Evolutionary conservation across 2,888 invertebrate genomes (phyloP), one percentile per base, ranked within the genome.

Genomic region (Pammene aurita): DNA sequence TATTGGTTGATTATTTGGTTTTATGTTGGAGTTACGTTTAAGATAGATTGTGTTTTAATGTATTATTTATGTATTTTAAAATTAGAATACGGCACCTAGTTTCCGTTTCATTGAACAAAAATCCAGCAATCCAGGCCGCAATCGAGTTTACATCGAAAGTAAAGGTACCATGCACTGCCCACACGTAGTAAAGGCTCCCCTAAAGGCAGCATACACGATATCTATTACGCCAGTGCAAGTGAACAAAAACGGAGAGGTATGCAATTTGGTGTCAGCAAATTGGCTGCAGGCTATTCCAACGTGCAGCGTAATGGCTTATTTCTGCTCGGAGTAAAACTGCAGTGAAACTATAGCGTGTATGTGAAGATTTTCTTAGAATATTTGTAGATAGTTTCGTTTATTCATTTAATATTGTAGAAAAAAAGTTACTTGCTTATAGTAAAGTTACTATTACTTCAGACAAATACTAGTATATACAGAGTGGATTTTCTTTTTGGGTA

Each of bases 201-300:
- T 67, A 48, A 50, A 56, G 67, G 62, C 67, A 50, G 14, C 13
- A 56, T 56, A 67, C 67, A 63, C 68, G 35, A 58, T 68, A 68
- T 68, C 63, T 68, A 68, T 68, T 68, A 68, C 68, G 46, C 10
- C 61, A 56, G 35, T 63, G 34, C 70, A 60, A 70, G 68, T 68
- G 68, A 68, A 68, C 65, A 71, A 73, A 74, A 76, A 72, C 67
- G 68, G 50, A 63, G 67, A 75, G 76, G 76, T 78, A 82, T 81
- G 84, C 86, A 89, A 90, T 88, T 88, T 86, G 77, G 83, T 81
- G 80, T 76, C 80, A 78, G 86, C 82, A 88, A 89, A 89, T 88
- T 88, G 87, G 81, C 83, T 83, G 82, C 76, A 83, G 86, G 86
- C 84, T 90, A 91, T 91, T 87, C 88, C 86, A 89, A 88, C 89